Evolutionary conservation across 1,140 invertebrate species (phyloP).

Genomic region (Lerema accius): DNA sequence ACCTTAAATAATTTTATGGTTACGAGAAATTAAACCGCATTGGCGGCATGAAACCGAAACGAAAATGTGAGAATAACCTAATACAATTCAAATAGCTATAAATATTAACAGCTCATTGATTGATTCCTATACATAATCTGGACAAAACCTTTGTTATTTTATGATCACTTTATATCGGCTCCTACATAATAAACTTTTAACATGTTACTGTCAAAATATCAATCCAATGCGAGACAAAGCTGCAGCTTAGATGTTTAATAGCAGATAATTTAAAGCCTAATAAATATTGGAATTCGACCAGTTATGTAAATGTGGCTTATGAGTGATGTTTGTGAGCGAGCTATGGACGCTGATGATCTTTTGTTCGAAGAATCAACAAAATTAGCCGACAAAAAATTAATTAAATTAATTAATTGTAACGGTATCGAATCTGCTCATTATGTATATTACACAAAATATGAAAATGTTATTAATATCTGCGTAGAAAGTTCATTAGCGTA

Average conservation of each 20-base stretch:
- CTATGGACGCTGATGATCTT: constrained; percentile 3
- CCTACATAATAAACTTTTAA: constrained; percentile 55
- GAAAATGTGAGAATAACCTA: constrained; percentile 6
- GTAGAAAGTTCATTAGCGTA: constrained; percentile 68
- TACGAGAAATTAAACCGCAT: background rate
- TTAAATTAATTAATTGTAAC: constrained; percentile 26
- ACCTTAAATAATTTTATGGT: background rate
- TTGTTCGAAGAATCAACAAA: constrained; percentile 24
- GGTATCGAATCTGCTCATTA: constrained; percentile 5
- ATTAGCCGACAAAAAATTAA: constrained; percentile 13
- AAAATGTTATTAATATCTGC: constrained; percentile 24
- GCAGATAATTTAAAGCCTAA: constrained; percentile 7
- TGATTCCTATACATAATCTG: background rate
- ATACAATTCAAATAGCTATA: constrained; percentile 11
- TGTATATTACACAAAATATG: constrained; percentile 10
- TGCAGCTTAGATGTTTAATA: constrained; percentile 5
- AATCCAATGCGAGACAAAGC: constrained; percentile 38
- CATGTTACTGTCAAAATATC: constrained; percentile 56
- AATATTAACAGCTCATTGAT: constrained; percentile 33
- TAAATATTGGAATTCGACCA: constrained; percentile 37
- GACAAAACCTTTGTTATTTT: constrained; percentile 35
- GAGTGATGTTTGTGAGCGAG: constrained; percentile 8
- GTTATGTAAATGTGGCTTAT: constrained; percentile 50
- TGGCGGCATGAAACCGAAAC: background rate
- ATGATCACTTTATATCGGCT: constrained; percentile 17